Evolutionary conservation across 2,113 vertebrate species (phyloP), one percentile per base, ranked within the genome.

Genomic region (Lophius piscatorius): DNA sequence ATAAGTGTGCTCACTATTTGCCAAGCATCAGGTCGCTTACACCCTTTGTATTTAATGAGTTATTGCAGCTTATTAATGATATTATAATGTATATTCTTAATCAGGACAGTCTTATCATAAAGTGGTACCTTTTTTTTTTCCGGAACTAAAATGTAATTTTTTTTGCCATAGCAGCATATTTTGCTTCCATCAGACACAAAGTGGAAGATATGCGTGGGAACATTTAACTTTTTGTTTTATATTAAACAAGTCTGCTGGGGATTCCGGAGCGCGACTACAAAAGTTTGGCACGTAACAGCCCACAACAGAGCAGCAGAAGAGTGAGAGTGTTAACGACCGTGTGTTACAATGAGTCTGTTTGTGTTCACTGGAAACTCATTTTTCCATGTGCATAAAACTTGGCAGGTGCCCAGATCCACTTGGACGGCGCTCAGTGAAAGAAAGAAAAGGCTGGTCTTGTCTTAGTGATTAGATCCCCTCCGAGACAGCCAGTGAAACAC

Each of bases 401-500:
- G 83, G 85, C 82, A 56, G 29, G 40, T 59, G 78, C 74, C 83
- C 87, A 89, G 80, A 59, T 76, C 74, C 40, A 78, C 74, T 86
- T 87, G 80, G 86, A 86, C 69, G 5, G 45, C 62, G 76, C 78
- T 79, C 80, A 82, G 60, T 54, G 48, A 70, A 61, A 63, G 21
- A 74, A 74, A 33, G 44, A 45, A 80, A 60, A 73, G 77, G 51
- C 75, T 78, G 61, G 76, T 85, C 76, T 88, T 70, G 80, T 85
- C 75, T 87, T 76, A 78, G 74, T 12, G 0, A 57, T 83, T 77
- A 83, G 86, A 89, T 85, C 85, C 80, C 85, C 76, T 83, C 75
- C 61, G 78, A 85, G 82, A 76, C 62, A 3, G 44, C 14, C 26
- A 74, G 56, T 57, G 63, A 77, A 83, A 82, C 78, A 50, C 33